Percentiles rank a stretch among this genome's conserved stretches.
These are phyloP conservation scores for Platycercus adscitus DNA, from an alignment of 2,113 vertebrate genomes.

Conservation along the genomic window DNA sequence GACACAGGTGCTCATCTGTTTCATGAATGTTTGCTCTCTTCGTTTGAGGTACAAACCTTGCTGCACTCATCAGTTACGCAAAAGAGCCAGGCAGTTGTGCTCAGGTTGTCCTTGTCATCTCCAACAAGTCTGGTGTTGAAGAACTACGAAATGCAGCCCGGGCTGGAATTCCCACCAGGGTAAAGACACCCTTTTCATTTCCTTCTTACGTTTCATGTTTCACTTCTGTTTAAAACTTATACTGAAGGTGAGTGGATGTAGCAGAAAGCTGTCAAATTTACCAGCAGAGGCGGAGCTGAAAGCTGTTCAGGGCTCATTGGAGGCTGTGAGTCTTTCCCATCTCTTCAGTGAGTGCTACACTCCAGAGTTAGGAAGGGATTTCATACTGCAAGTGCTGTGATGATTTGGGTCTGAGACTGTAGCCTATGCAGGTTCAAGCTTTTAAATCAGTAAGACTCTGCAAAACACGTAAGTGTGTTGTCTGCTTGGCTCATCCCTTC, in stretches of 20 bases:
- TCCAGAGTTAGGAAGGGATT: neutral
- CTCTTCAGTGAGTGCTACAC: neutral
- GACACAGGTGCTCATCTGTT: neutral
- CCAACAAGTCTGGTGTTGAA: constrained; percentile 81
- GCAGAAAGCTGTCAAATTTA: neutral
- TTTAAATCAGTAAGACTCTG: neutral
- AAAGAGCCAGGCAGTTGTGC: constrained; percentile 79
- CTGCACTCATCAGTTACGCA: constrained; percentile 80
- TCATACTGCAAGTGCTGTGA: neutral
- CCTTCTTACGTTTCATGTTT: neutral
- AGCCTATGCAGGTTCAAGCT: neutral
- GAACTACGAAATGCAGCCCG: constrained; percentile 84
- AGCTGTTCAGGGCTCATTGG: neutral
- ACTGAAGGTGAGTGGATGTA: rapidly evolving
- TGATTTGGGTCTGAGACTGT: neutral
- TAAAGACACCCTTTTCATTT: neutral
- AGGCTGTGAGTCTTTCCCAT: neutral
- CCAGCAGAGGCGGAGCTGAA: neutral
- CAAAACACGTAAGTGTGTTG: neutral
- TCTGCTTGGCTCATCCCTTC: neutral
- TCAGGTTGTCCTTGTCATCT: constrained; percentile 85
- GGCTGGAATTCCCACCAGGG: constrained; percentile 82
- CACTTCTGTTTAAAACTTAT: neutral
- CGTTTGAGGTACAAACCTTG: constrained; percentile 81
- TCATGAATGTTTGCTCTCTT: neutral